phyloP scores from a whole-genome alignment of 2,888 invertebrate genomes.

The Dromius quadrimaculatus region DNA sequence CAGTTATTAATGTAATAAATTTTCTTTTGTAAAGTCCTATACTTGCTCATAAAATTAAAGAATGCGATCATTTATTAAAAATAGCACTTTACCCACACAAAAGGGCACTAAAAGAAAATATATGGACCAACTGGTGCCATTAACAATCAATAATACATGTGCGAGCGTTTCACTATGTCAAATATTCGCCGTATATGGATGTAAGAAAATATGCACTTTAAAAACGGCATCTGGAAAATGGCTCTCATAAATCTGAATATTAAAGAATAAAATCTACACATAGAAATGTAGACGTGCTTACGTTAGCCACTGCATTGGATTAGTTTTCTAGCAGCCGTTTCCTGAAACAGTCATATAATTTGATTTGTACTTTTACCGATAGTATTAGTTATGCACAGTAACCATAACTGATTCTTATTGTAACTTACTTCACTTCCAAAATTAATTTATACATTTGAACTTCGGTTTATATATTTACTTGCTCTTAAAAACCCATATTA shows the following conservation, averaged over 20 bases:
- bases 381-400: no score
- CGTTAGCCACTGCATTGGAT: no score
- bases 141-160: conserved; percentile 53
- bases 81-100: conserved; percentile 49
- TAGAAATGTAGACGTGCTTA: conserved; percentile 9
- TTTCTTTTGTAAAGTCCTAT: conserved; percentile 7
- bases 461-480: no score
- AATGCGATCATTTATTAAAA: conserved; percentile 42
- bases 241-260: conserved; percentile 49
- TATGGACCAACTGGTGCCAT: conserved; percentile 49
- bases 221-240: conserved; percentile 47
- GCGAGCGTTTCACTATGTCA: conserved; percentile 47
- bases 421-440: no score
- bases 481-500: no score
- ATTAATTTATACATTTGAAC: no score
- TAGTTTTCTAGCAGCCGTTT: no score
- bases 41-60: conserved; percentile 31
- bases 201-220: conserved; percentile 51
- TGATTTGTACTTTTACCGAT: no score
- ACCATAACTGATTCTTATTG: no score
- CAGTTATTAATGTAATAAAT: conserved; percentile 39
- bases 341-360: no score
- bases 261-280: conserved; percentile 24
- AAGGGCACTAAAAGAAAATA: conserved; percentile 51
- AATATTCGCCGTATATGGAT: conserved; percentile 28